Evolutionary conservation across 2,113 vertebrate genomes (phyloP), one percentile per base, ranked within the genome.

Genomic region (Hassar affinis): DNA sequence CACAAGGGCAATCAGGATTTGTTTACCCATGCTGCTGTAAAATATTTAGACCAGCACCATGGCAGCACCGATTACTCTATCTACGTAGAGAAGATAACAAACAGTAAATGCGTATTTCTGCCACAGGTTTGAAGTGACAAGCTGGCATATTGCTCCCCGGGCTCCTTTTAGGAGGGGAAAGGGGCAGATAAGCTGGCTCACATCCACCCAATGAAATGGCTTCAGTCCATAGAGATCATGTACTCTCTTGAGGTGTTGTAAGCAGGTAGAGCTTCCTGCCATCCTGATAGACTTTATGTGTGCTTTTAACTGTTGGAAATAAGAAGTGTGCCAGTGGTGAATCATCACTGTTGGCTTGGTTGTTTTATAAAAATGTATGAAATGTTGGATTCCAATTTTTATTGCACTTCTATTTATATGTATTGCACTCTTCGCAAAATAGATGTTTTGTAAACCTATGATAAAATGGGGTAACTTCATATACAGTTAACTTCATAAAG

Each of bases 51-150:
- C 25, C 85, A 80, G 86, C 88, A 78, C 81, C 85, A 89, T 89
- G 83, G 89, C 78, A 91, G 88, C 89, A 84, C 80, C 66, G 86
- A 89, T 90, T 88, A 83, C 84, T 83, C 57, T 87, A 87, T 90
- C 83, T 82, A 47, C 85, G 64, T 62, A 68, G 68, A 35, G 47
- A 77, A 61, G 88, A 90, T 89, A 89, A 87, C 57, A 52, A 84
- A 78, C 81, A 57, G 86, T 84, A 83, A 82, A 83, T 77, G 77
- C 30, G 15, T 79, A 81, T 87, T 88, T 85, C 82, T 82, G 82
- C 66, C 51, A 71, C 77, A 87, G 77, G 72, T 72, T 84, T 78
- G 56, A 85, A 85, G 88, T 89, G 85, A 89, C 84, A 80, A 52
- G 77, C 82, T 79, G 84, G 56, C 81, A 85, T 80, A 77, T 76